Percentiles rank a stretch among this genome's conserved stretches.
Conservation (phyloP, 2,888 invertebrate genomes). For the Netelia virgata region DNA sequence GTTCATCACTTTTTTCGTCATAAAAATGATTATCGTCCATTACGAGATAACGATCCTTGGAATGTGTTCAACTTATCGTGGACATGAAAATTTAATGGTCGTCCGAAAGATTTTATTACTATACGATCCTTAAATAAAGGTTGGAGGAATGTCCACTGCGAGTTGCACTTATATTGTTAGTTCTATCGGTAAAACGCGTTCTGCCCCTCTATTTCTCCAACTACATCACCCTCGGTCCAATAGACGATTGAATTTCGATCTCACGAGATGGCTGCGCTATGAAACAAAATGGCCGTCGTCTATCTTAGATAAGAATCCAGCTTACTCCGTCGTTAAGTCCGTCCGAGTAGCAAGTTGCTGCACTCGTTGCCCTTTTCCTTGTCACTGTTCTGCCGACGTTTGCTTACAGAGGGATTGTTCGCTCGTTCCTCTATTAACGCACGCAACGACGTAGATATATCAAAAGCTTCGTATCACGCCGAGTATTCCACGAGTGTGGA, state of each 20-base stretch:
- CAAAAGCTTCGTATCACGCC: conserved; percentile 20
- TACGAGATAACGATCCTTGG: neutral
- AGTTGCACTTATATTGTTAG: too few species aligned
- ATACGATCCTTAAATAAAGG: too few species aligned
- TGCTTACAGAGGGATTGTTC: conserved; percentile 42
- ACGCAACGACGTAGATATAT: neutral
- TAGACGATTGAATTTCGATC: too few species aligned
- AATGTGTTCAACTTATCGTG: too few species aligned
- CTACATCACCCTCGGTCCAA: too few species aligned
- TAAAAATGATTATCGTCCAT: neutral
- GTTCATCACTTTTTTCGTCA: neutral
- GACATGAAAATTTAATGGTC: too few species aligned
- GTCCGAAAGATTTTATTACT: too few species aligned
- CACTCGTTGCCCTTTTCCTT: conserved; percentile 24
- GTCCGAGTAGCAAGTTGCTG: conserved; percentile 12
- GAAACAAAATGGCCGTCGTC: too few species aligned
- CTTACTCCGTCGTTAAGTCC: neutral
- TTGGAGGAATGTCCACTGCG: too few species aligned
- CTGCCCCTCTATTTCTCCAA: too few species aligned
- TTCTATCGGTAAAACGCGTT: too few species aligned
- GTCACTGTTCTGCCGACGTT: conserved; percentile 25
- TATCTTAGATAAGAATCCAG: neutral
- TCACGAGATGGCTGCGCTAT: too few species aligned
- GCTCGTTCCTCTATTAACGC: conserved; percentile 54
- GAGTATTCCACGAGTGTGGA: conserved; percentile 38